Conservation (phyloP, 1,140 invertebrate species). For the Heliconius congener region DNA sequence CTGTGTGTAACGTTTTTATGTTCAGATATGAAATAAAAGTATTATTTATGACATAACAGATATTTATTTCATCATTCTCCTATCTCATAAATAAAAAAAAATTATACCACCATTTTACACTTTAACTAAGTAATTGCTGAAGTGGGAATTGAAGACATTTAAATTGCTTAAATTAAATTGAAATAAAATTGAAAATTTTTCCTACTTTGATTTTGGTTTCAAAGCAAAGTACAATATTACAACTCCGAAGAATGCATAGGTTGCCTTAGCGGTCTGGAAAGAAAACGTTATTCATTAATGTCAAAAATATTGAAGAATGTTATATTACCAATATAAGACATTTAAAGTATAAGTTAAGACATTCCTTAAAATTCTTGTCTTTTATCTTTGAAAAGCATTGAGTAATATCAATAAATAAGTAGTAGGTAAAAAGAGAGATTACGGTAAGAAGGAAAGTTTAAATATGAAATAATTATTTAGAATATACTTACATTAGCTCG, state of each 20-base stretch:
- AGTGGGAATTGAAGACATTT: slow-evolving; percentile 49
- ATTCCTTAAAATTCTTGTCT: too few species aligned
- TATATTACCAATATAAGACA: too few species aligned
- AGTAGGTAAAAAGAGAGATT: neutral
- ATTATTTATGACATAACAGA: slow-evolving; percentile 27
- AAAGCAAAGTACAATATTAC: slow-evolving; percentile 82
- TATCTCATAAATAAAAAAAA: slow-evolving; percentile 13
- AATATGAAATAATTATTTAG: neutral
- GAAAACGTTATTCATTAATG: slow-evolving; percentile 34
- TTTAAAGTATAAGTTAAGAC: too few species aligned
- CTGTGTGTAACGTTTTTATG: slow-evolving; percentile 10
- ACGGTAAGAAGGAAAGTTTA: neutral
- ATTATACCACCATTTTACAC: slow-evolving; percentile 56
- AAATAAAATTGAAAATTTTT: slow-evolving; percentile 38
- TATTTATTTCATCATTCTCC: neutral
- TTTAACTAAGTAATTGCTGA: slow-evolving; percentile 50
- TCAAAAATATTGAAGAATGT: neutral
- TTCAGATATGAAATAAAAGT: slow-evolving; percentile 23
- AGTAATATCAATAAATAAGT: too few species aligned
- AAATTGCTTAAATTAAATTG: slow-evolving; percentile 42
- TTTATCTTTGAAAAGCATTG: too few species aligned
- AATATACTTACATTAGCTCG: slow-evolving; percentile 84
- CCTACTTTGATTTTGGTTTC: slow-evolving; percentile 84
- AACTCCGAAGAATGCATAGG: slow-evolving; percentile 83
- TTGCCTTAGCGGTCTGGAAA: slow-evolving; percentile 84